phyloP scores from a whole-genome alignment of 2,113 vertebrate species.

The Catharus fuscescens region DNA sequence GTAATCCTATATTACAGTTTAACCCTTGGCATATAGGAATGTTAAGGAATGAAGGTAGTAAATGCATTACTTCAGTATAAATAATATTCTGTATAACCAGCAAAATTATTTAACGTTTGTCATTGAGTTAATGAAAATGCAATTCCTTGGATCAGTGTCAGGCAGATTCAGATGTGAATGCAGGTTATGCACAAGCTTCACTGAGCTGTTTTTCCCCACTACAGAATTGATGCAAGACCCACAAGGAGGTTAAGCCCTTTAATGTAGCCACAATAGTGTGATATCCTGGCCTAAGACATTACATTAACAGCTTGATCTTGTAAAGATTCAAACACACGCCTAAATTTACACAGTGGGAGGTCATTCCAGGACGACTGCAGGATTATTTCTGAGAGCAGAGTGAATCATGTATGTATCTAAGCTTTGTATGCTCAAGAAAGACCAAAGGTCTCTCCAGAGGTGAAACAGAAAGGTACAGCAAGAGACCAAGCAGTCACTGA shows the following conservation, averaged over 20 bases:
- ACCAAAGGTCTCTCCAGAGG: background rate
- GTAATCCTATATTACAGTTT: background rate
- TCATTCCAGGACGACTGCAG: background rate
- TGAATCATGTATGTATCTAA: slow-evolving; percentile 5
- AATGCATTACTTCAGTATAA: background rate
- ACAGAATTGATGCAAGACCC: background rate
- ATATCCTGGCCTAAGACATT: background rate
- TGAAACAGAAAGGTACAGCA: background rate
- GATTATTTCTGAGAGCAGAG: slow-evolving; percentile 9
- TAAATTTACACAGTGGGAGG: slow-evolving; percentile 47
- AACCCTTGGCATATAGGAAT: background rate
- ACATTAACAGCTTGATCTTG: slow-evolving; percentile 20
- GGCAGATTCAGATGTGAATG: background rate
- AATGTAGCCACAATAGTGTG: background rate
- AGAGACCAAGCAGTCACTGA: background rate
- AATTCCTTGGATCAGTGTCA: background rate
- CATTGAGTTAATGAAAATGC: background rate
- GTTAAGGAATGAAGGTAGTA: background rate
- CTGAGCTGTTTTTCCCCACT: background rate
- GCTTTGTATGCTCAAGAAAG: background rate
- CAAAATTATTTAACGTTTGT: background rate
- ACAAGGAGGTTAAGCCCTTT: background rate
- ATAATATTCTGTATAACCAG: background rate
- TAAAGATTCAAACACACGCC: slow-evolving; percentile 7
- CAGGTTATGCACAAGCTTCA: background rate